Evolutionary conservation across 2,888 invertebrate species (phyloP), one percentile per base, ranked within the genome.

Genomic region (Platypus cylindrus): DNA sequence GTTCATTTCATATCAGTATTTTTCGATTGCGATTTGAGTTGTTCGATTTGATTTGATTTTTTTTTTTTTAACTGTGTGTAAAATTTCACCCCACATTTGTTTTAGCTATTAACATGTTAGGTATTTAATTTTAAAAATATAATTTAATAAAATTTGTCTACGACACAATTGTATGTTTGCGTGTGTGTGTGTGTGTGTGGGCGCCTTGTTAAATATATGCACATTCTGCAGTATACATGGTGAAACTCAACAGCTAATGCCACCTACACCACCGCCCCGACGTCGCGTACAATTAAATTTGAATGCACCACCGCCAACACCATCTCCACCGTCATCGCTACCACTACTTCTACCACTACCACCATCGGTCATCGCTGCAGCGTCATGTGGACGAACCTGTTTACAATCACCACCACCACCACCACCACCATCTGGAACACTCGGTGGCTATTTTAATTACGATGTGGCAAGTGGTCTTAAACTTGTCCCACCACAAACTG

Each of bases 401-500:
- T 54, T 52, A 53, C 53, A 50, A 52, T 55, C 52, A 51, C n/a
- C n/a, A n/a, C n/a, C n/a, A n/a, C n/a, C n/a, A n/a, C 55, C 53
- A 51, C 53, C 53, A 51, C 53, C 59, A 54, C 58, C 58, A 52
- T 62, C 58, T 59, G 62, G 63, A 56, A 70, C 64, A 57, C n/a
- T n/a, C n/a, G n/a, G n/a, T n/a, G n/a, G n/a, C n/a, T n/a, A n/a
- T n/a, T n/a, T n/a, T n/a, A n/a, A n/a, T n/a, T n/a, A n/a, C n/a
- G 74, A 65, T 53, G 69, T 78, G 47, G 77, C 76, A 41, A 74
- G 74, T 54, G 78, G 78, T 38, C 64, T 80, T 45, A 75, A 75
- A 57, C 63, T 78, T 50, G 77, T 77, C 45, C 78, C 78, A 62
- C 70, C 71, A 34, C 75, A 78, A 64, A 77, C 77, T 38, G 76